Evolutionary conservation across 1,140 invertebrate genomes (phyloP), one percentile per base, ranked within the genome.

Genomic region (Bombus waltoni): DNA sequence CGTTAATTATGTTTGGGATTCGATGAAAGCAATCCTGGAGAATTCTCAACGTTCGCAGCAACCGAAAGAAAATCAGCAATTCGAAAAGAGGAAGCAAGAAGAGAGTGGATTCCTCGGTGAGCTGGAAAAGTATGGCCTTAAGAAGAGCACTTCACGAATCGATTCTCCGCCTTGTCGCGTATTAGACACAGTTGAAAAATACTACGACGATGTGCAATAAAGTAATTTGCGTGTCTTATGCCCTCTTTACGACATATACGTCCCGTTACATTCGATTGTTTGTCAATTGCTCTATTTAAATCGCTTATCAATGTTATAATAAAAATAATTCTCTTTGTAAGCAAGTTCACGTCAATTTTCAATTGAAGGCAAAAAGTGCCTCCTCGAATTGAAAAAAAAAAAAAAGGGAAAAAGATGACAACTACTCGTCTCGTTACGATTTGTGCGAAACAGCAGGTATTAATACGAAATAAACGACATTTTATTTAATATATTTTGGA

Each of bases 181-280:
- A 66, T 62, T 83, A 74, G 79, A 89, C 28, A 44, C 66, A 22
- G 47, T 87, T 13, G 71, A 70, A 38, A 91, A 86, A 81, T 91
- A 90, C 47, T 92, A 92, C 32, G 81, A 87, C 4, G 83, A 87
- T 62, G 47, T 87, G 44, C 85, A 92, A 83, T 93, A 92, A 86
- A 71, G 42, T 28, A 70, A 10, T 73, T 35, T 44, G 15, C 42
- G 15, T 44, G n/a, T 70, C 11, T 28, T 13, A 13, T 18, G 25
- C 11, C 22, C 6, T 18, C 11, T 76, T 47, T 32, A 40, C 22
- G 38, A 28, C 40, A 8, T 74, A 8, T 28, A 65, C 71, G 38
- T 15, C 22, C 0, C 11, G 4, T 53, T 59, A 38, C 18, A n/a
- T 28, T 35, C 59, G 13, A 28, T 57, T 40, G 11, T 62, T 40